These are phyloP conservation scores for Lithophane semibrunnea DNA, from an alignment of 2,888 invertebrate genomes.

Conservation along the genomic window DNA sequence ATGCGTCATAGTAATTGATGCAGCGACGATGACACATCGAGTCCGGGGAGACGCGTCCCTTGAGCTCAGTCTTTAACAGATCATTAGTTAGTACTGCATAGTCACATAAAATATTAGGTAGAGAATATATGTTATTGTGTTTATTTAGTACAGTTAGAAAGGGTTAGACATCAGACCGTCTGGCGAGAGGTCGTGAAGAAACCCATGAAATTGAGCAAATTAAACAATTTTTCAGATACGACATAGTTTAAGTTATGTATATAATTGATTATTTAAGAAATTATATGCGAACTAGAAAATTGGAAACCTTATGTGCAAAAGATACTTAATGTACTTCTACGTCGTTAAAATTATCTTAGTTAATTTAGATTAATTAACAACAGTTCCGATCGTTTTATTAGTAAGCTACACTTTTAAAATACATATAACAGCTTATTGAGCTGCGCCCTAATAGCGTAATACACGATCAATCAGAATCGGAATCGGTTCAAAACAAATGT, in stretches of 20 bases:
- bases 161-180: not conserved
- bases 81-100: conserved; percentile 29
- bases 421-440: not conserved
- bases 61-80: conserved; percentile 26
- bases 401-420: not conserved
- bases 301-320: not conserved
- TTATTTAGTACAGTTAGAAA: not conserved
- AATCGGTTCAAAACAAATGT: no score
- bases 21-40: conserved; percentile 50
- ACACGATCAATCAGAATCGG: no score
- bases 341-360: not conserved
- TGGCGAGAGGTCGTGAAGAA: not conserved
- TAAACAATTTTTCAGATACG: not conserved
- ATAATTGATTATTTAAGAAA: no score
- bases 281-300: no score
- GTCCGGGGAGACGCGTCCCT: conserved; percentile 26
- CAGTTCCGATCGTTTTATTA: no score
- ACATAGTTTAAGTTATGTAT: no score
- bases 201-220: not conserved
- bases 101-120: not conserved
- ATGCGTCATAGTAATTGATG: conserved; percentile 41
- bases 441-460: no score
- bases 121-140: no score
- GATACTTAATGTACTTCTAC: not conserved
- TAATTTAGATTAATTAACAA: not conserved